Base-by-base conservation (phyloP, 2,888 invertebrate species). In the Scaptomyza flava region DNA sequence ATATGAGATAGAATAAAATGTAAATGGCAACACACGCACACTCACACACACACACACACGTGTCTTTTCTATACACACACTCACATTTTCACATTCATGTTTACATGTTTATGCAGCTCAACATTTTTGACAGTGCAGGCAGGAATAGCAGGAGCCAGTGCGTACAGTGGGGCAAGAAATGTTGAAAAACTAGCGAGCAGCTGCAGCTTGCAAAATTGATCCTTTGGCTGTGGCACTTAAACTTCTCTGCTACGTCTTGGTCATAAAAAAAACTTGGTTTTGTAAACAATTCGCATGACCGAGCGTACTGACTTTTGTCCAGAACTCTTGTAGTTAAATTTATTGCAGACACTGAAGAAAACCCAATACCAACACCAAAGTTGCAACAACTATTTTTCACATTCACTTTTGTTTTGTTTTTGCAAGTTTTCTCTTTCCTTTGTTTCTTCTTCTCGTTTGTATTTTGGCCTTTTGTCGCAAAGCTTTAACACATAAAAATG, bases 401-500 rank as follows among this genome's bases (percentile, higher is more conserved):
- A 51, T 66, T 47, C 43, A 34, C 33, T 47, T 36, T 30, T 42
- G 7, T 46, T 34, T 71, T 27, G 41, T 43, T 23, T 53, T 64
- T 65, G 27, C 30, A 45, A 34, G 52, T 52, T 43, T 59, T 48
- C 43, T 42, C 62, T 61, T 41, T 48, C 20, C 45, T 20, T 33
- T 41, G n/a, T 34, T 7, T 20, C 42, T 70, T 69, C 46, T 70
- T 63, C 60, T 38, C 66, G 72, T 57, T 76, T 73, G 58, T 66
- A 59, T 59, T 65, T 74, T 79, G 86, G 79, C 74, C 86, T 79
- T 87, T 83, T 85, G 88, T 85, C 88, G 82, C 86, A 85, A 57
- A 77, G 82, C 83, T 79, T 79, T 79, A 87, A 79, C 83, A 82
- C 88, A 85, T 83, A 87, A 83, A 82, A 82, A 85, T 87, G 87